Base-by-base conservation (phyloP, 2,113 vertebrate species). In the Ahaetulla prasina region DNA sequence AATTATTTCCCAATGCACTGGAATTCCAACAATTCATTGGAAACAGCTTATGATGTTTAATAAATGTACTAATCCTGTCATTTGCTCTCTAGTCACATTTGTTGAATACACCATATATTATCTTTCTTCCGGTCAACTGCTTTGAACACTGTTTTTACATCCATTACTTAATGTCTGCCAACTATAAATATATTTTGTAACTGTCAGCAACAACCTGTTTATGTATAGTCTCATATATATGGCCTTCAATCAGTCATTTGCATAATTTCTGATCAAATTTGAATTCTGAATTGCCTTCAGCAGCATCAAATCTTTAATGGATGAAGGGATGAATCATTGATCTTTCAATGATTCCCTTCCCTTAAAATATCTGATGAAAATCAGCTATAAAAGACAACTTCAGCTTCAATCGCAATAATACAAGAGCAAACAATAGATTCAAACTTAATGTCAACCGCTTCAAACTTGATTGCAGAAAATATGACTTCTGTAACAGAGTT, bases 231-330 rank as follows among this genome's bases (percentile, higher is more conserved):
- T 94, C 89, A 93, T 63, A 47, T 47, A 89, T 87, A 85, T 43
- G 52, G 74, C 20, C 91, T 94, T 68, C 39, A 94, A 89, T 90
- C 54, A 27, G 93, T 84, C 27, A 57, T 92, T 94, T 94, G 89
- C 93, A 91, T 90, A 91, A 95, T 90, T 93, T 92, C 52, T 95
- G 39, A 43, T 95, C 92, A 93, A 43, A 95, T 93, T 89, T 89
- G 85, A 96, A 94, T 94, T 93, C 88, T 80, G 50, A 94, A 63
- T 12, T 85, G 30, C 92, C 94, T 95, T 95, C 92, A 90, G 20
- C 95, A 87, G 91, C 92, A 88, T 94, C 60, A 95, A 94, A 96
- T 63, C 0, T 91, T 90, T 89, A 91, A 94, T 94, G 96, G 57
- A 94, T 91, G 74, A 96, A 93, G 54, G 87, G 49, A 95, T 94